Evolutionary conservation across 2,888 invertebrate genomes (phyloP), one percentile per base, ranked within the genome.

Genomic region (Blera fallax): DNA sequence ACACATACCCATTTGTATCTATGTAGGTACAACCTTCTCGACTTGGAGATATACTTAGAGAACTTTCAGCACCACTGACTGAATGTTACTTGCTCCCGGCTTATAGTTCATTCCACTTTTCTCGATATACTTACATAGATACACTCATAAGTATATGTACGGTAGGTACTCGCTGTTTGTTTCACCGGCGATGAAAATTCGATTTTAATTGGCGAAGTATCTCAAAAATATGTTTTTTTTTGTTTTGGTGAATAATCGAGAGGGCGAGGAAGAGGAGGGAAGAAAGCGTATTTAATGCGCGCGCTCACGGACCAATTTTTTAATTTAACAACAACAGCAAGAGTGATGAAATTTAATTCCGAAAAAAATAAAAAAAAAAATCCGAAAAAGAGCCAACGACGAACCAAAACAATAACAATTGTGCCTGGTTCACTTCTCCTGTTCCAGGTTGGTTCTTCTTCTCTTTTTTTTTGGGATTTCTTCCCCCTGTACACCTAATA

Each of bases 191-290:
- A 60, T 76, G 76, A 80, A 85, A 85, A 85, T 85, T 80, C 80
- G 84, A 76, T 85, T 85, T 85, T 85, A 85, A 85, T 85, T 85
- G 84, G 80, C 65, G 64, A 76, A 70, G 70, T 80, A 80, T 60
- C 56, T 80, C 11, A 34, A 32, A 18, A 50, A 45, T 43, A 40
- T 11, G 2, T 37, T 37, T 37, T 40, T 6, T 11, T 37, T 37
- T 37, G 14, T n/a, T 11, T 3, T 10, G 0, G 34, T n/a, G 21
- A 21, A 56, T 16, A 24, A 10, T 8, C 14, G n/a, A n/a, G 34
- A 67, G n/a, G 37, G 29, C 21, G 21, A n/a, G 40, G 10, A n/a
- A 43, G 5, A 2, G 65, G 27, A 50, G 34, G n/a, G 18, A n/a
- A 29, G 37, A 27, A 62, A 64, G 64, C 52, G 58, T 58, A 74